phyloP scores from a whole-genome alignment of 2,797 vertebrate species.

The Malurus leucopterus region DNA sequence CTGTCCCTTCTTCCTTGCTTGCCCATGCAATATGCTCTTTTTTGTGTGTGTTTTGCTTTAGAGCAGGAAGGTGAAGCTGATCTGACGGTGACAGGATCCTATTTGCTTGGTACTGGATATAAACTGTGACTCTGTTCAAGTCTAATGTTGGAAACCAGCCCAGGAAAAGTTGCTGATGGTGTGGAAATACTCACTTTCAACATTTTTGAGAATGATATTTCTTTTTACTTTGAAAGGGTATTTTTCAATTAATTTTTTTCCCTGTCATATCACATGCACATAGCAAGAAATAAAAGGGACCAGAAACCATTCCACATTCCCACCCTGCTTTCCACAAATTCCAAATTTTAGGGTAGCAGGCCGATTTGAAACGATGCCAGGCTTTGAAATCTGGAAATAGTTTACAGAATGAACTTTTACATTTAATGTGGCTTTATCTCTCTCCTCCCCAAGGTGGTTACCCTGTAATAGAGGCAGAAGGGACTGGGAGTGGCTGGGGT shows the following conservation, averaged over 20 bases:
- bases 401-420: slow-evolving; percentile 29
- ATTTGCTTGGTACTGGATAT: slow-evolving; percentile 7
- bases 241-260: slow-evolving; percentile 46
- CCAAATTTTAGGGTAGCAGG: slow-evolving; percentile 29
- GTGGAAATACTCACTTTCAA: slow-evolving; percentile 51
- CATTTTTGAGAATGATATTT: slow-evolving; percentile 31
- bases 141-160: slow-evolving; percentile 39
- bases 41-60: background rate
- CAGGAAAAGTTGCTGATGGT: slow-evolving; percentile 56
- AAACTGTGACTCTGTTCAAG: slow-evolving; percentile 2
- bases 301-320: background rate
- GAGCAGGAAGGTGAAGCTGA: slow-evolving; percentile 2
- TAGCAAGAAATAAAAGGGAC: slow-evolving; percentile 41
- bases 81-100: slow-evolving; percentile 14
- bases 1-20: background rate
- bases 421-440: slow-evolving; percentile 22
- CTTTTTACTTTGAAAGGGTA: slow-evolving; percentile 44
- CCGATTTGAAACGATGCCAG: slow-evolving; percentile 8
- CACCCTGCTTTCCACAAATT: background rate
- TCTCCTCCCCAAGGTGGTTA: slow-evolving; percentile 26
- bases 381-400: slow-evolving; percentile 48
- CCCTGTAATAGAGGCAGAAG: background rate
- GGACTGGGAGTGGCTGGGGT: background rate
- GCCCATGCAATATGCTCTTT: background rate
- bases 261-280: background rate